Evolutionary conservation across 2,797 vertebrate genomes (phyloP).

Genomic region (Pyrocephalus nanus): DNA sequence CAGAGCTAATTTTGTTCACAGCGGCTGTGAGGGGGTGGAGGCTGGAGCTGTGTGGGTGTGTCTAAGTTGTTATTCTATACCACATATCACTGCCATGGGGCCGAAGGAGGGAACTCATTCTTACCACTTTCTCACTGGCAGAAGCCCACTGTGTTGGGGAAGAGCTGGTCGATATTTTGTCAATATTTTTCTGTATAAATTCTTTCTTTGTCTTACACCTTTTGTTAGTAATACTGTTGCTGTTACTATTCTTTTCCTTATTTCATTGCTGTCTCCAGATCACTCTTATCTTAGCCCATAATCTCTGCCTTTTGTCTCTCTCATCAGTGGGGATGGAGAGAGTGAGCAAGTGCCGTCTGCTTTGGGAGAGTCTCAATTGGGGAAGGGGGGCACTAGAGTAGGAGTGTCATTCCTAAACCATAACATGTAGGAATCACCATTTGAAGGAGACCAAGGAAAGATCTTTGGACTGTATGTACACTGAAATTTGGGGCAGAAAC

Average conservation of each 20-base stretch:
- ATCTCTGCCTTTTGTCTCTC: not conserved
- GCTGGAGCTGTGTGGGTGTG: not conserved
- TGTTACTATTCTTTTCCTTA: not conserved
- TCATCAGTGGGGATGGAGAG: accelerated
- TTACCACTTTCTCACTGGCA: not conserved
- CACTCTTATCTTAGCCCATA: not conserved
- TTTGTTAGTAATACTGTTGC: not conserved
- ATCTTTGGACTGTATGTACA: not conserved
- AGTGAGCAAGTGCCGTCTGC: not conserved
- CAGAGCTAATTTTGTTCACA: not conserved
- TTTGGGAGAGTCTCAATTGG: not conserved
- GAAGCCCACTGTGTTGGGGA: too few species aligned
- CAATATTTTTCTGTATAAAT: not conserved
- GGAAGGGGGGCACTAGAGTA: too few species aligned
- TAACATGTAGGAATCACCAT: not conserved
- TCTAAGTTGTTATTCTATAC: not conserved
- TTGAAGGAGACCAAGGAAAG: not conserved
- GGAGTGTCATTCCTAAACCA: not conserved
- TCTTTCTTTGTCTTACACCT: not conserved
- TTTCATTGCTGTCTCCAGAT: not conserved
- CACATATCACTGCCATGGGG: too few species aligned
- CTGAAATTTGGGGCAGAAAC: conserved; percentile 22
- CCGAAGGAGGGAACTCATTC: not conserved
- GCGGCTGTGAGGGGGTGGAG: not conserved
- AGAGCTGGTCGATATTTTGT: too few species aligned